phyloP scores from a whole-genome alignment of 2,888 invertebrate genomes.

The Chorisops tibialis region DNA sequence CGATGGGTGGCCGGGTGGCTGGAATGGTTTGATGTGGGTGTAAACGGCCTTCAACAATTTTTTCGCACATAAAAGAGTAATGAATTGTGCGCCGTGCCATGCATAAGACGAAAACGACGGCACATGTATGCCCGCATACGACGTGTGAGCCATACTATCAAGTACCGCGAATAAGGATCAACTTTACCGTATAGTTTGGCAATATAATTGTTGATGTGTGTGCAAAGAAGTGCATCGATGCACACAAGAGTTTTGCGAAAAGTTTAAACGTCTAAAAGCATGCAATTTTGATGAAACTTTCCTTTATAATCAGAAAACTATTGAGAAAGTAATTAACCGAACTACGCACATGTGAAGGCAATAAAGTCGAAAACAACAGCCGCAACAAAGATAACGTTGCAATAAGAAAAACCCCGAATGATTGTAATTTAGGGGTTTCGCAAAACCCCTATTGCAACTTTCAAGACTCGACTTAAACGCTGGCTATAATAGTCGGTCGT shows the following conservation, averaged over 20 bases:
- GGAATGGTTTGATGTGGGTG: slow-evolving; percentile 8
- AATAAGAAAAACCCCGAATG: slow-evolving; percentile 3
- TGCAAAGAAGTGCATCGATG: slow-evolving; percentile 32
- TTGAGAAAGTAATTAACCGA: slow-evolving; percentile 34
- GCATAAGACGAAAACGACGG: slow-evolving; percentile 22
- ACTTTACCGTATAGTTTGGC: slow-evolving; percentile 24
- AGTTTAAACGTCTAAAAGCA: slow-evolving; percentile 34
- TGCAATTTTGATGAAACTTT: slow-evolving; percentile 34
- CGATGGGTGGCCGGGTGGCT: neutral
- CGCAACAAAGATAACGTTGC: slow-evolving; percentile 22
- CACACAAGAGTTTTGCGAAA: slow-evolving; percentile 29
- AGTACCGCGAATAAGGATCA: slow-evolving; percentile 5
- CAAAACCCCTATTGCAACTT: slow-evolving; percentile 17
- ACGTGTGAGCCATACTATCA: no score
- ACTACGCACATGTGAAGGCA: slow-evolving; percentile 31
- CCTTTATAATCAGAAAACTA: slow-evolving; percentile 34
- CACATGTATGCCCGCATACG: slow-evolving; percentile 9
- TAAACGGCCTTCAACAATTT: slow-evolving; percentile 17
- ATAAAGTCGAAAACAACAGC: slow-evolving; percentile 26
- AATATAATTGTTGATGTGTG: slow-evolving; percentile 21
- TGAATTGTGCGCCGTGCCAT: slow-evolving; percentile 6
- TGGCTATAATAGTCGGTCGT: no score
- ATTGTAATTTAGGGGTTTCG: no score
- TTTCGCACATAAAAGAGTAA: slow-evolving; percentile 9
- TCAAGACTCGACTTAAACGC: slow-evolving; percentile 11